Percentiles rank a stretch among this genome's conserved stretches.
Conservation (phyloP, 2,113 vertebrate genomes). For the Rhynchomys soricoides region DNA sequence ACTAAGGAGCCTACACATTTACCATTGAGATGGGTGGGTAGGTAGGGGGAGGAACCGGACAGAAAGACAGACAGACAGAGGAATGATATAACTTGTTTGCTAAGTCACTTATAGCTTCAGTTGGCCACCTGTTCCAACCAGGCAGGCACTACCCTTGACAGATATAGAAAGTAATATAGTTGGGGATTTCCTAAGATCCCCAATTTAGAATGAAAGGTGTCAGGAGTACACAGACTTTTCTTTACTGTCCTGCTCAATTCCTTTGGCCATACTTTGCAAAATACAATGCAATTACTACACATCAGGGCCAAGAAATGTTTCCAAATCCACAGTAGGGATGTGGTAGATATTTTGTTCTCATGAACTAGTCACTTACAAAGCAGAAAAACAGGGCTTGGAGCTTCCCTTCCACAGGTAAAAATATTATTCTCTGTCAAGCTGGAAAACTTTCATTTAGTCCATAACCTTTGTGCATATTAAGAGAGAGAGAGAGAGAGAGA, state of each 20-base stretch:
- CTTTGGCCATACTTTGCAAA: neutral
- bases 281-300: neutral
- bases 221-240: neutral
- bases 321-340: constrained; percentile 74
- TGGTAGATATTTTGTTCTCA: constrained; percentile 77
- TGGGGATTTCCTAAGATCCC: neutral
- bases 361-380: constrained; percentile 80
- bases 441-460: constrained; percentile 77
- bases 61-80: neutral
- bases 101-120: neutral
- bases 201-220: neutral
- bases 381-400: constrained; percentile 79
- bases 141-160: neutral
- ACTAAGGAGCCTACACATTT: neutral
- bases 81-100: neutral
- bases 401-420: constrained; percentile 80
- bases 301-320: neutral
- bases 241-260: neutral
- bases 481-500: too few species aligned
- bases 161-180: neutral
- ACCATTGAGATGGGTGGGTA: neutral
- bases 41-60: neutral
- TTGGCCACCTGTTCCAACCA: neutral
- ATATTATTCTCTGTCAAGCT: constrained; percentile 79
- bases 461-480: constrained; percentile 77